phyloP scores from a whole-genome alignment of 2,113 vertebrate genomes.

The Anoura caudifer region DNA sequence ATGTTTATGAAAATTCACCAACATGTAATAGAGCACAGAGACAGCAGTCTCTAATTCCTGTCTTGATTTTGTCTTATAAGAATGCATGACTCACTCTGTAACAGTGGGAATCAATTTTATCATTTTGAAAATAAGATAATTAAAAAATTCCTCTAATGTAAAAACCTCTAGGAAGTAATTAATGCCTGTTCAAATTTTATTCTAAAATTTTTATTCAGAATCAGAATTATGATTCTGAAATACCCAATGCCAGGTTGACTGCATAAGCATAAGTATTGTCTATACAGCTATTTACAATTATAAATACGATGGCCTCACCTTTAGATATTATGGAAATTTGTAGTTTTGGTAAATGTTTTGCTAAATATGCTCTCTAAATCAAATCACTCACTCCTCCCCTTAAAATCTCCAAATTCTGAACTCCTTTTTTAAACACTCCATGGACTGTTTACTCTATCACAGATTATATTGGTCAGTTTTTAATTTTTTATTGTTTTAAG shows the following conservation, averaged over 20 bases:
- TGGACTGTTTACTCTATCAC: neutral
- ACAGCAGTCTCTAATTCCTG: neutral
- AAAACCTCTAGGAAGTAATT: neutral
- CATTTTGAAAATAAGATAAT: neutral
- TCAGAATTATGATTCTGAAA: slow-evolving; percentile 7
- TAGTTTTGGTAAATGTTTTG: neutral
- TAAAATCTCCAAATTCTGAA: neutral
- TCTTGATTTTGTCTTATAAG: neutral
- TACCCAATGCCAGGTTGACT: neutral
- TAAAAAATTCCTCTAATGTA: neutral
- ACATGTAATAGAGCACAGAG: neutral
- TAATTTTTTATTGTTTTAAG: no score
- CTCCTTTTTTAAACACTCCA: neutral
- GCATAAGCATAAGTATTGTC: neutral
- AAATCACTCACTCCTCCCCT: neutral
- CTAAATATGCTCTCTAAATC: neutral
- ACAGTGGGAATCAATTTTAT: neutral
- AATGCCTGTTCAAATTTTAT: neutral
- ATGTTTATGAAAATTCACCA: neutral
- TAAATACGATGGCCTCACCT: neutral
- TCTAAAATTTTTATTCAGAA: neutral
- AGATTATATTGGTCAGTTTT: neutral
- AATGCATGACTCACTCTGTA: neutral
- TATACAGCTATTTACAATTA: neutral
- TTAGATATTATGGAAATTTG: neutral